Base-by-base conservation (phyloP, 2,888 invertebrate genomes). In the Tryphoninae sp. region DNA sequence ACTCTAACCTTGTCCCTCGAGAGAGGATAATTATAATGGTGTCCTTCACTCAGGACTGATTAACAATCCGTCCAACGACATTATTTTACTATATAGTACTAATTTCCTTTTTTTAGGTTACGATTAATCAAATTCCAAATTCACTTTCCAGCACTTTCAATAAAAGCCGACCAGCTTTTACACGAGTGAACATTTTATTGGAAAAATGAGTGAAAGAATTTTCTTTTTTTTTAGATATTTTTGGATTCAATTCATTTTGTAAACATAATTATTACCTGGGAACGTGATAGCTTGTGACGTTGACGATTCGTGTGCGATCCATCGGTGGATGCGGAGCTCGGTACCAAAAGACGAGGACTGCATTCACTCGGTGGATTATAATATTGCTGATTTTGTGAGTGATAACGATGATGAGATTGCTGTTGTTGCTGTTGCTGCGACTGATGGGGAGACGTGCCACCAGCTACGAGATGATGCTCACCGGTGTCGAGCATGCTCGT, bases 231-330 rank as follows among this genome's bases (percentile, higher is more conserved):
- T 62, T 22, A 16, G 2, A 23, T 62, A 62, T 16, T 16, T 26
- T 40, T 62, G 11, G 2, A 4, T 22, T 59, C 23, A 59, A 11
- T 22, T 23, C 16, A 1, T 59, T 59, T 22, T 13, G 19, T 23
- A 13, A 6, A 49, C 26, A 33, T 49, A 13, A 13, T 23, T 83
- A 90, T 89, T 87, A 94, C 94, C 93, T 94, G 94, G 53, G 94
- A 94, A 86, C 94, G 92, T 78, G 94, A 93, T 82, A 94, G 92
- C 89, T 94, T 93, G 86, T 94, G 94, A 90, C 94, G 92, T 89
- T 92, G 92, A 89, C 92, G 92, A 91, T 92, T 91, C 87, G 92
- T 86, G 89, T 92, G 87, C 85, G 89, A 86, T 87, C 88, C 91
- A 78, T 88, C 91, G 84, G 79, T 84, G n/a, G 89, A 83, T 33